A percentile compares a stretch with the other conserved stretches of the same genome.
Evolutionary conservation across 2,113 vertebrate species (phyloP).

Genomic region (Calonectris borealis): DNA sequence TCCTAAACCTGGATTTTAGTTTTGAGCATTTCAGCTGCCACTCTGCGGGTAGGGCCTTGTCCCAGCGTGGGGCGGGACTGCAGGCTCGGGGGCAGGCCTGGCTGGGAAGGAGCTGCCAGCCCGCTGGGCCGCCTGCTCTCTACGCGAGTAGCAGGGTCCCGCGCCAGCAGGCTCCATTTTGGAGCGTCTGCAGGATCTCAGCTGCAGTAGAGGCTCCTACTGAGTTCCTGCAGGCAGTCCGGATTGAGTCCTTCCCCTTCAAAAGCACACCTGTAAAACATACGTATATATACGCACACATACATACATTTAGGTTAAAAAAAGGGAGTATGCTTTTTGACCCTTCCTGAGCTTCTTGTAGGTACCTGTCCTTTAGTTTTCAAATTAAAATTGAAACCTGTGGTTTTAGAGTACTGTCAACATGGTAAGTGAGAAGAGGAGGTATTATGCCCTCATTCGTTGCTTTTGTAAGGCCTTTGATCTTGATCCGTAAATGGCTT

Average conservation of each 20-base stretch:
- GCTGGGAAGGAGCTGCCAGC: not conserved
- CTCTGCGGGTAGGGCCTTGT: not conserved
- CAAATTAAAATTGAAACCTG: not conserved
- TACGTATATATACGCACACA: no score
- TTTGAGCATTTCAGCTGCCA: not conserved
- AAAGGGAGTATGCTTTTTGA: not conserved
- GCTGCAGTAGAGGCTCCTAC: not conserved
- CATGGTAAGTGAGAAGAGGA: not conserved
- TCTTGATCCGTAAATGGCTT: not conserved
- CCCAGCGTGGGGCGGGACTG: not conserved
- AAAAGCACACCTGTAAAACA: not conserved
- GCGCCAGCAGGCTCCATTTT: accelerated
- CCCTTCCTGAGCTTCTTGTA: not conserved
- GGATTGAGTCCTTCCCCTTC: not conserved
- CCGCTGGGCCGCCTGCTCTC: not conserved
- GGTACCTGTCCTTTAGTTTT: not conserved
- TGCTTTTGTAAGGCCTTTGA: not conserved
- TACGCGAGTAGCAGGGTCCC: accelerated
- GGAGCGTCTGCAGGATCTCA: not conserved
- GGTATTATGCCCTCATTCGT: not conserved
- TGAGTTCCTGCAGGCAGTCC: not conserved
- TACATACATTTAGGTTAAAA: not conserved
- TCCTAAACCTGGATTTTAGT: not conserved
- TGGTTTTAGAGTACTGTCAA: not conserved
- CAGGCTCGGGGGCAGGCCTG: not conserved